Base-by-base conservation (phyloP, 2,113 vertebrate species). In the Chionomys nivalis region DNA sequence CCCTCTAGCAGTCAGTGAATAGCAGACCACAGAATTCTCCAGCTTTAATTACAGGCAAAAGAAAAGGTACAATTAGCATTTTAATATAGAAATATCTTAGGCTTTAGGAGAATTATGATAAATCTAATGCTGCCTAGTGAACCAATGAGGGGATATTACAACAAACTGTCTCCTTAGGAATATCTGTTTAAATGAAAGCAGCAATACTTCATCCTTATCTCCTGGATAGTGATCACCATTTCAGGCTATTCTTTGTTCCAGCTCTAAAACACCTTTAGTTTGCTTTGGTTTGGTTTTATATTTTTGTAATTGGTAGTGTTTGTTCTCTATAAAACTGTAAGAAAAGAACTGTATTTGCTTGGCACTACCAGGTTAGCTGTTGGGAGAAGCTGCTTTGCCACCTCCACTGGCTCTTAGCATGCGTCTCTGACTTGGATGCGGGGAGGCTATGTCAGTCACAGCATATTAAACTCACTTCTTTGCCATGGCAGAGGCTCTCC, bases 391-490 rank as follows among this genome's bases (percentile, higher is more conserved):
- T 96, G 95, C 97, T 97, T 95, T 63, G 19, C 95, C 70, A 95
- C 52, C 96, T 24, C 66, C 88, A 93, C 97, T 96, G 93, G 89
- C 95, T 91, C 87, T 61, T 96, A 90, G 98, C 94, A 36, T 75
- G 96, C 96, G 97, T 97, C 77, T 83, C 98, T 97, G 98, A 95
- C 96, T 98, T 96, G 97, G 97, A 94, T 93, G 95, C 97, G 96
- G 98, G 98, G 98, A 98, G 97, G 97, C 97, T 91, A 95, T 97
- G 97, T 98, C 98, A 97, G 97, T 98, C 98, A 98, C 81, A 95
- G 87, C 95, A 39, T 98, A 91, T 96, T 96, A 98, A 97, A 97
- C 94, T 52, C 94, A 95, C 72, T 96, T 95, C 97, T 98, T 97
- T 98, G 97, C 97, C 97, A 94, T 97, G 97, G 94, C 95, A 98